Base-by-base conservation (phyloP, 2,113 vertebrate species). In the Mobula hypostoma region DNA sequence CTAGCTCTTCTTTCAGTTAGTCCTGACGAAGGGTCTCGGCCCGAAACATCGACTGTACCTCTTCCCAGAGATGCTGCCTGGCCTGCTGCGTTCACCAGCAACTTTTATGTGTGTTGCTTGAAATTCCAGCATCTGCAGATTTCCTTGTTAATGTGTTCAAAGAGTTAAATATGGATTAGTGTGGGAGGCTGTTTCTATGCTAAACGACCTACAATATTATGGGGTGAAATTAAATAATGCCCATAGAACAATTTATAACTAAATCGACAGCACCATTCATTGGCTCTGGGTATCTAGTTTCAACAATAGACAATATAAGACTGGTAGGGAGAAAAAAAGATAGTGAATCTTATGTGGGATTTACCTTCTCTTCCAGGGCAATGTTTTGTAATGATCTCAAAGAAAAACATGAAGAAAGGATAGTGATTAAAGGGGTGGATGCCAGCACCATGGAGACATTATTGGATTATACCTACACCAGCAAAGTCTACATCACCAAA, bases 331-430 rank as follows among this genome's bases (percentile, higher is more conserved):
- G 9, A 19, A 90, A 66, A 27, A 24, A 66, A 66, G 63, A 32
- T 90, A 66, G 29, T 90, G 85, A 66, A 32, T 90, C 68, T 93
- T 70, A 93, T 74, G 70, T 5, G 24, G 27, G 68, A 40, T 76
- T 74, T 72, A 61, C 68, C 48, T 74, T 93, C 21, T 72, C 91
- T 93, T 96, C 70, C 95, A 99, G 99, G 96, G 98, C 99, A 74
- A 99, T 99, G 99, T 99, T 99, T 96, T 99, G 99, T 96, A 98
- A 97, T 29, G 98, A 99, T 94, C 96, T 99, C 94, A 98, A 97
- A 96, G 99, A 99, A 95, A 99, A 98, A 95, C 97, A 97, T 1
- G 98, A 99, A 96, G 97, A 98, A 94, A 97, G 96, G 77, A 98
- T 99, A 95, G 96, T 98, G 92, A 98, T 99, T 93, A 98, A 98